Conservation (phyloP, 2,888 invertebrate genomes). For the Cheilosia vernalis region DNA sequence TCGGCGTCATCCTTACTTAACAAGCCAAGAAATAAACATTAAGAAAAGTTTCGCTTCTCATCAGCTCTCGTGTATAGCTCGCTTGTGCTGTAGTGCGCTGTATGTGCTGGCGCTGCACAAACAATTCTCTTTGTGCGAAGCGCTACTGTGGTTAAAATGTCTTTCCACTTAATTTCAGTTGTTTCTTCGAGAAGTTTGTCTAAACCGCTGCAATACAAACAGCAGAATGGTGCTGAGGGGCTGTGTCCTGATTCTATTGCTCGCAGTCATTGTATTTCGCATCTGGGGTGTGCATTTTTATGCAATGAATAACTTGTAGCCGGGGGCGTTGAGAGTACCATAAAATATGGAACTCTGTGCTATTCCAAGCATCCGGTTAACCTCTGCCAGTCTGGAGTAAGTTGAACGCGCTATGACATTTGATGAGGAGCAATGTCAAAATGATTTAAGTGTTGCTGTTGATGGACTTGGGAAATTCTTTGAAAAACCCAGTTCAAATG, state of each 20-base stretch:
- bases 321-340: not conserved
- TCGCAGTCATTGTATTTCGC: conserved; percentile 37
- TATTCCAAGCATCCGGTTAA: conserved; percentile 44
- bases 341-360: conserved; percentile 29
- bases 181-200: conserved; percentile 58
- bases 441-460: conserved; percentile 15
- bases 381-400: conserved; percentile 31
- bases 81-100: not conserved
- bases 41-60: conserved; percentile 42
- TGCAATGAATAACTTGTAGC: conserved; percentile 32
- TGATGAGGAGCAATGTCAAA: conserved; percentile 29
- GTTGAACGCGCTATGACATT: conserved; percentile 32
- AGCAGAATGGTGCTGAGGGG: conserved; percentile 2
- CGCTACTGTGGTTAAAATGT: conserved; percentile 68
- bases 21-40: conserved; percentile 63
- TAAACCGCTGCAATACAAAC: conserved; percentile 60
- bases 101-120: conserved; percentile 17
- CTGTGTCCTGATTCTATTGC: conserved; percentile 8
- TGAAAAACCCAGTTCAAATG: too few species aligned
- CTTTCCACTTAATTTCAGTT: conserved; percentile 72
- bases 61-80: not conserved
- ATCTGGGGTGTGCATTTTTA: conserved; percentile 38
- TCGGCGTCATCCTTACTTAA: conserved; percentile 37
- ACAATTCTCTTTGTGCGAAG: conserved; percentile 50
- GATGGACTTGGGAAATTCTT: not conserved